Evolutionary conservation across 2,113 vertebrate species (phyloP), one percentile per base, ranked within the genome.

Genomic region (Balaenoptera acutorostrata): DNA sequence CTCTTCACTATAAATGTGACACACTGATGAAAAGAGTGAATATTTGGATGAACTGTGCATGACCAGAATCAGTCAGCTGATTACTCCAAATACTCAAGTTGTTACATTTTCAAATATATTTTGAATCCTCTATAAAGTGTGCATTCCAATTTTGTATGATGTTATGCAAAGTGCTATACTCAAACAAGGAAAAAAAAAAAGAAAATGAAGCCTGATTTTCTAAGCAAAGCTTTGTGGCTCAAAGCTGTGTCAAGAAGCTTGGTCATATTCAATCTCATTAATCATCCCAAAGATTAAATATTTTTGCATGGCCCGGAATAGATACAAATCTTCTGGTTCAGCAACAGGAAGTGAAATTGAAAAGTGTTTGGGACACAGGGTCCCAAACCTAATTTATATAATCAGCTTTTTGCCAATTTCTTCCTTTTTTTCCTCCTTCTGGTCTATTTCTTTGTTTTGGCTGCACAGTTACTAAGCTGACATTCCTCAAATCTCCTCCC

Each of bases 21-120:
- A 96, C 41, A 23, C 7, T 78, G 33, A 92, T 92, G 61, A 97
- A 96, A 84, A 55, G 4, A 31, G 59, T 55, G 63, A 88, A 89
- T 12, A 89, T 93, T 69, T 31, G 69, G 44, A 96, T 95, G 3
- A 98, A 95, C 21, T 64, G 33, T 71, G 74, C 82, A 85, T 71
- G 57, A 46, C 64, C 13, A n/a, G 15, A 0, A 3, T 39, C 13
- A 95, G 33, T 82, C 57, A 36, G 21, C 75, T 52, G 78, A 21
- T 44, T 71, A 97, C 78, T 90, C 95, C 96, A 90, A 92, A 68
- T 83, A 82, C 0, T 84, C 36, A 57, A 71, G 31, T 71, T 82
- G 20, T 39, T 85, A 63, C 10, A 64, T 66, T 92, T 93, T 68
- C 5, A 91, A 89, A 91, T 77, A 83, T 59, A 85, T 66, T 59